These are phyloP conservation scores for Paratrypauchen microcephalus DNA, from an alignment of 2,797 vertebrate genomes.

Conservation along the genomic window DNA sequence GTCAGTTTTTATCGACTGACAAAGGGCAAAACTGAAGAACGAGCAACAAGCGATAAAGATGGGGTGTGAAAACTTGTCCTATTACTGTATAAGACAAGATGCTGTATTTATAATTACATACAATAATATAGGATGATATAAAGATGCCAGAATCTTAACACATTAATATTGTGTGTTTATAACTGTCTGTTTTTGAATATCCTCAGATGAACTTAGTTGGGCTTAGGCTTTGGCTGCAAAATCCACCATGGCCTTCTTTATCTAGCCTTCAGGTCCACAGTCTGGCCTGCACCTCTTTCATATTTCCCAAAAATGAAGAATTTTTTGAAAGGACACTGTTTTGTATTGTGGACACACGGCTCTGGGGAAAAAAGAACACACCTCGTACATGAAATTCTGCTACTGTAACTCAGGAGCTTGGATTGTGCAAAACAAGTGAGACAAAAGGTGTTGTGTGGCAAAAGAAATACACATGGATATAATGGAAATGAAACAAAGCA, in stretches of 20 bases:
- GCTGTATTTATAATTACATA: background rate
- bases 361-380: background rate
- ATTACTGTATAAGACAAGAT: background rate
- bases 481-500: slow-evolving; percentile 26
- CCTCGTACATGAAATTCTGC: slow-evolving; percentile 9
- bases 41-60: background rate
- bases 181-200: background rate
- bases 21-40: too few species aligned
- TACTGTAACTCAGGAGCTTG: slow-evolving; percentile 12
- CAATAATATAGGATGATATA: too few species aligned
- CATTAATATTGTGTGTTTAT: background rate
- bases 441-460: background rate
- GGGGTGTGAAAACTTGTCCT: background rate
- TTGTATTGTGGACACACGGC: background rate
- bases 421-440: background rate
- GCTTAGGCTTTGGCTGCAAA: background rate
- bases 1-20: background rate
- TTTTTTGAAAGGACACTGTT: background rate
- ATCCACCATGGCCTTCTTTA: background rate
- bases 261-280: background rate
- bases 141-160: background rate
- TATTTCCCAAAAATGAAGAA: background rate
- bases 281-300: background rate
- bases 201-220: background rate
- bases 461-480: slow-evolving; percentile 14